Evolutionary conservation across 2,888 invertebrate genomes (phyloP), one percentile per base, ranked within the genome.

Genomic region (Epinotia ramella): DNA sequence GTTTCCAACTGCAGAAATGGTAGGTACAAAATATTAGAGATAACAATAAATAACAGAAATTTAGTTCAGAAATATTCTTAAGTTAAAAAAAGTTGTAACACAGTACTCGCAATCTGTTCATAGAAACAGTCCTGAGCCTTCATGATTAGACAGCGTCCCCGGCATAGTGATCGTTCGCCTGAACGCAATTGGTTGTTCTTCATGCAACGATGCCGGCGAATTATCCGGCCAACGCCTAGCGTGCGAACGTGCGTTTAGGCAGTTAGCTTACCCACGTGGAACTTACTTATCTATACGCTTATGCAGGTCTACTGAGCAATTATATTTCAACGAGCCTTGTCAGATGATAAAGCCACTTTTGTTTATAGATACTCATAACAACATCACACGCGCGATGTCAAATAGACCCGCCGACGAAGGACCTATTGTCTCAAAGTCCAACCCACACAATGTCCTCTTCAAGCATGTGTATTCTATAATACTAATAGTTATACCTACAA

Each of bases 401-500:
- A 70, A 56, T 60, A 66, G 71, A 76, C 71, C 76, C 66, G 59
- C 66, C 60, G 40, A 5, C 63, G 28, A 33, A 59, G 53, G 85
- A 82, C 80, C 85, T 87, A 87, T 86, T 84, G 83, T 80, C 77
- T 83, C 79, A 72, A 79, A 80, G 83, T 81, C 82, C 83, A 83
- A 78, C 83, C 79, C 70, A 57, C 84, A 83, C 82, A 80, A 79
- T 78, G 80, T 77, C 84, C 84, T 84, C 82, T 84, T 84, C 20
- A 84, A 91, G 89, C 90, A 84, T 86, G 83, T 85, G 78, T 83
- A 83, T 69, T 81, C 86, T 88, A 86, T 81, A 59, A 74, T 77
- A 80, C 82, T 84, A 86, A 86, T 85, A 86, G 82, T 86, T 90
- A 89, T 88, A 76, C 20, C 76, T 76, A 92, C 90, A 86, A 93